Conservation (phyloP, 1,140 invertebrate genomes). For the Caenorhabditis briggsae region DNA sequence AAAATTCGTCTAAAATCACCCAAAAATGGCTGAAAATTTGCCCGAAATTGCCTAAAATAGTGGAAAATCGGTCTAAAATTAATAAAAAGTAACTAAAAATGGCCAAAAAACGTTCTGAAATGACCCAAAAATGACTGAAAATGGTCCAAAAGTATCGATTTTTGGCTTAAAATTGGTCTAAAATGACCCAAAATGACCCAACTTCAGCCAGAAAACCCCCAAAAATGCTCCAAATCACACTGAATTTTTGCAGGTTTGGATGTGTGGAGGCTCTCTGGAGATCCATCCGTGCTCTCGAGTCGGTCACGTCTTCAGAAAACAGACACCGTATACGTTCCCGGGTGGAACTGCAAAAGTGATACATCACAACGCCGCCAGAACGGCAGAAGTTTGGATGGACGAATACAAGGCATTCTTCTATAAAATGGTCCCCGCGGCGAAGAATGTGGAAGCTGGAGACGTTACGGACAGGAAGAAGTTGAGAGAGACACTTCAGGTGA, state of each 20-base stretch:
- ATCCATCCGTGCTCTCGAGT: constrained; percentile 92
- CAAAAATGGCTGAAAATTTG: no score
- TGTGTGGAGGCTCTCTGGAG: constrained; percentile 93
- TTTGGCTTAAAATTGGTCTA: no score
- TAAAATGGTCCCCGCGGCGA: constrained; percentile 88
- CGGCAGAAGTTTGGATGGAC: constrained; percentile 96
- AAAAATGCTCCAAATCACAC: neutral
- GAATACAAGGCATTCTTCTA: constrained; percentile 94
- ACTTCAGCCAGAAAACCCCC: constrained; percentile 61
- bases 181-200: no score
- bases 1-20: no score
- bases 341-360: constrained; percentile 96
- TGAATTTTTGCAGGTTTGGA: constrained; percentile 86
- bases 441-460: constrained; percentile 82
- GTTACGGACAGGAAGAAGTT: constrained; percentile 85
- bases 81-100: no score
- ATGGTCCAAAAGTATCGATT: no score
- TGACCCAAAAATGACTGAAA: no score
- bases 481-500: constrained; percentile 83
- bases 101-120: no score
- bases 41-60: no score
- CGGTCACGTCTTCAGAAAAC: constrained; percentile 97
- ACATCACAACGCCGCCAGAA: constrained; percentile 95
- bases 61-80: no score
- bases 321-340: constrained; percentile 98